Evolutionary conservation across 2,888 invertebrate genomes (phyloP).

Genomic region (Disparrhopalites patrizii): DNA sequence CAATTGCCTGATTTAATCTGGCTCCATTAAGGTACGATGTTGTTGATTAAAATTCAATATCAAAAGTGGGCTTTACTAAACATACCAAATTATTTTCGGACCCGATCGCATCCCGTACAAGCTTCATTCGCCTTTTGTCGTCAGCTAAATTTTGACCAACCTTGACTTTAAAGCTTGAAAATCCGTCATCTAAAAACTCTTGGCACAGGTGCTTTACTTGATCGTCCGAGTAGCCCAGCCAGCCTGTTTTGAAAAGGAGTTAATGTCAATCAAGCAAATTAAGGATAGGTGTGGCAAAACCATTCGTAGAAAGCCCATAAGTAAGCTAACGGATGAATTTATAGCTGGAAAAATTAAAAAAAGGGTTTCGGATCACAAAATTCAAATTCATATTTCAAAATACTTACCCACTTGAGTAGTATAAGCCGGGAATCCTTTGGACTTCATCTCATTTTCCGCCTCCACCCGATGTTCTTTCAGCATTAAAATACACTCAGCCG

Average conservation of each 20-base stretch:
- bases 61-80: conserved; percentile 4
- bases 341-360: not conserved
- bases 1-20: no score
- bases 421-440: conserved; percentile 77
- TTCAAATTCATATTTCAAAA: no score
- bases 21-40: not conserved
- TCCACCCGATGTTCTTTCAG: conserved; percentile 60
- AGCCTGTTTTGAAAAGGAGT: conserved; percentile 58
- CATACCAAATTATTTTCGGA: conserved; percentile 67
- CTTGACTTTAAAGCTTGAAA: conserved; percentile 81
- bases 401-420: conserved; percentile 74
- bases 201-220: conserved; percentile 65
- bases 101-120: conserved; percentile 73
- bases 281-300: not conserved
- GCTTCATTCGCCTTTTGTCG: conserved; percentile 67
- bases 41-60: not conserved
- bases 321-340: no score
- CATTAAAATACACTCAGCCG: conserved; percentile 72
- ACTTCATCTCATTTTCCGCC: conserved; percentile 59
- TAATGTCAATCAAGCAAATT: not conserved
- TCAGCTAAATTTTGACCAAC: conserved; percentile 76
- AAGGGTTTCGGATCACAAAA: not conserved
- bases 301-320: no score
- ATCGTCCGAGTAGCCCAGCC: conserved; percentile 81
- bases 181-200: conserved; percentile 70